A percentile compares a stretch with the other conserved stretches of the same genome.
phyloP scores from a whole-genome alignment of 2,888 invertebrate genomes.

The Philhelius pedissequus region DNA sequence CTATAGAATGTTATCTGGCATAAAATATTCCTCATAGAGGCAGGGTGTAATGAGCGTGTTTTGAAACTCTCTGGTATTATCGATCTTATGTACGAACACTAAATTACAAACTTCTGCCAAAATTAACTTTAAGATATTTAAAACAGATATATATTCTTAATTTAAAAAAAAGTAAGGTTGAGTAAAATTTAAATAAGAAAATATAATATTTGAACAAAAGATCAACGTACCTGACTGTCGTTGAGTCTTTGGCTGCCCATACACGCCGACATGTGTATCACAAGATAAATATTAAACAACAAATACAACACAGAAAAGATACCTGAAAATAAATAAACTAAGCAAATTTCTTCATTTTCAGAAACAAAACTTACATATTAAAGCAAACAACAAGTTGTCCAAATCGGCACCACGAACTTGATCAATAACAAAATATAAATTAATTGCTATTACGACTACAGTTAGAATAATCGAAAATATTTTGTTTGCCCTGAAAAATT shows the following conservation, averaged over 20 bases:
- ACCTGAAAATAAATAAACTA: constrained; percentile 71
- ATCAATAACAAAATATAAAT: constrained; percentile 87
- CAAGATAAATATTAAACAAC: constrained; percentile 86
- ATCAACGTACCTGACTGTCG: constrained; percentile 79
- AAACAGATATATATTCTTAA: too few relatives aligned
- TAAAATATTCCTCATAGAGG: too few relatives aligned
- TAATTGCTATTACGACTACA: constrained; percentile 86
- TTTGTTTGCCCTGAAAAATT: constrained; percentile 83
- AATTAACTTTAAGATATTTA: too few relatives aligned
- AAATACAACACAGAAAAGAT: constrained; percentile 85
- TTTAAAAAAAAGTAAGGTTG: too few relatives aligned
- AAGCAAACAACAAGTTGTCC: constrained; percentile 78
- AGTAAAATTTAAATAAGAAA: background rate
- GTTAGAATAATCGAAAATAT: constrained; percentile 84
- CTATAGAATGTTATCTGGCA: too few relatives aligned
- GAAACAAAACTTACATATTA: constrained; percentile 76
- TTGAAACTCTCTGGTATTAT: too few relatives aligned
- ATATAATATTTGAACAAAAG: background rate
- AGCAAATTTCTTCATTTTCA: background rate
- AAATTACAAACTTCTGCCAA: too few relatives aligned
- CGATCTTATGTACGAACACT: too few relatives aligned
- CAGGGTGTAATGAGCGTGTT: too few relatives aligned
- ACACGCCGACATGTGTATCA: constrained; percentile 85
- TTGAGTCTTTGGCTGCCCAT: constrained; percentile 82
- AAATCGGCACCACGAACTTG: constrained; percentile 80